Conservation (phyloP, 2,113 vertebrate genomes). For the Orthonyx spaldingii region DNA sequence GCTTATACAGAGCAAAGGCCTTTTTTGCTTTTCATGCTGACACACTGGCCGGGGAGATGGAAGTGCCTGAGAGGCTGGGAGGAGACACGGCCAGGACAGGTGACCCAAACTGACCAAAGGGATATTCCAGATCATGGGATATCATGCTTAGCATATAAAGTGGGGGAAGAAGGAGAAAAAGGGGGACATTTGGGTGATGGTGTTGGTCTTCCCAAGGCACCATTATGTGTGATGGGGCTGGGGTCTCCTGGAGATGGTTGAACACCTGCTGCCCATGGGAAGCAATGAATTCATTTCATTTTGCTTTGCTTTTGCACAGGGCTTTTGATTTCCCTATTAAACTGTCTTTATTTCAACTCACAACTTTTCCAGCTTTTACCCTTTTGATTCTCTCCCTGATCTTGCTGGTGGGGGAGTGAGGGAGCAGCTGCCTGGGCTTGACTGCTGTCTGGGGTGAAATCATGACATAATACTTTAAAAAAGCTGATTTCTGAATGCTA, state of each 20-base stretch:
- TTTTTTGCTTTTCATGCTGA: not conserved
- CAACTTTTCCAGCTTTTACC: not conserved
- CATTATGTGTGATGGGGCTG: rapidly evolving
- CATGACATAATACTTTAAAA: not conserved
- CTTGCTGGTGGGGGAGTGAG: not conserved
- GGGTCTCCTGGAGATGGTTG: not conserved
- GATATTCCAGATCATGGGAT: rapidly evolving
- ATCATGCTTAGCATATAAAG: not conserved
- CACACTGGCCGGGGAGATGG: not conserved
- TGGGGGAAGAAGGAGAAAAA: not conserved
- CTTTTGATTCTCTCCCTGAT: not conserved
- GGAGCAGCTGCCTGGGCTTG: not conserved
- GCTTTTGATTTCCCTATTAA: not conserved
- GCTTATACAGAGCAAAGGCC: not conserved
- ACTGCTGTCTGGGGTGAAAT: not conserved
- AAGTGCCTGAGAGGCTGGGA: not conserved
- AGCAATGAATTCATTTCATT: not conserved
- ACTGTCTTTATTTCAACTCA: not conserved
- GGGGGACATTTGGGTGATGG: not conserved
- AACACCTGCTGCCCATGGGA: not conserved
- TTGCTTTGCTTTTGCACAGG: rapidly evolving
- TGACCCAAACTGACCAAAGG: not conserved
- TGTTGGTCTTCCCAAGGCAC: not conserved
- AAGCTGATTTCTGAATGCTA: not conserved
- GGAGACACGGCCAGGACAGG: not conserved